Evolutionary conservation across 1,140 invertebrate species (phyloP).

Genomic region (Cepaea nemoralis): DNA sequence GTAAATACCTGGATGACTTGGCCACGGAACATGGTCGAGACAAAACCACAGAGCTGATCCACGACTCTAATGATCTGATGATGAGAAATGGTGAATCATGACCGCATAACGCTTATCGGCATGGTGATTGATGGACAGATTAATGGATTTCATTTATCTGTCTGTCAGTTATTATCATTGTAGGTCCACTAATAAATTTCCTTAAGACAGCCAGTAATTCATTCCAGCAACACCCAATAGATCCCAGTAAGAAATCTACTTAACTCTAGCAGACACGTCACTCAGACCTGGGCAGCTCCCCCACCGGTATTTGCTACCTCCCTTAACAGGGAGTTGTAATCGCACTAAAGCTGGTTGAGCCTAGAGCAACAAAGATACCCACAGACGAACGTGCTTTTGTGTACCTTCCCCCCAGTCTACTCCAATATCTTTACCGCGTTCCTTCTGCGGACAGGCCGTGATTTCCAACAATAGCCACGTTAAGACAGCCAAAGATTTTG

Average conservation of each 20-base stretch:
- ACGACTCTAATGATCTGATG: too few species aligned
- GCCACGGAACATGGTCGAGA: too few species aligned
- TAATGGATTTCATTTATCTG: too few species aligned
- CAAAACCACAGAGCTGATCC: too few species aligned
- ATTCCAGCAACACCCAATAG: background rate
- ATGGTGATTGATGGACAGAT: too few species aligned
- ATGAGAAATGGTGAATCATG: too few species aligned
- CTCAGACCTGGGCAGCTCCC: background rate
- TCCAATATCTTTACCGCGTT: background rate
- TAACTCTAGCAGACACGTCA: background rate
- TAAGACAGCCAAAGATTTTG: too few species aligned
- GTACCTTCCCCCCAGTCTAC: background rate
- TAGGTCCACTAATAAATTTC: too few species aligned
- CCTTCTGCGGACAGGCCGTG: background rate
- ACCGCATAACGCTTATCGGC: too few species aligned
- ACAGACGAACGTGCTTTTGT: background rate
- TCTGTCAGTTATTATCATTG: too few species aligned
- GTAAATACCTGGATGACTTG: too few species aligned
- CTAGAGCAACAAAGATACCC: background rate
- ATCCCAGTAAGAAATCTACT: background rate
- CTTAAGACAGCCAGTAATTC: too few species aligned
- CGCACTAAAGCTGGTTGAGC: background rate
- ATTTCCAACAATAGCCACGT: background rate
- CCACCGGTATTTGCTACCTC: background rate
- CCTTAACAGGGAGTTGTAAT: background rate